Evolutionary conservation across 1,140 invertebrate genomes (phyloP), one percentile per base, ranked within the genome.

Genomic region (Daktulosphaira vitifoliae): DNA sequence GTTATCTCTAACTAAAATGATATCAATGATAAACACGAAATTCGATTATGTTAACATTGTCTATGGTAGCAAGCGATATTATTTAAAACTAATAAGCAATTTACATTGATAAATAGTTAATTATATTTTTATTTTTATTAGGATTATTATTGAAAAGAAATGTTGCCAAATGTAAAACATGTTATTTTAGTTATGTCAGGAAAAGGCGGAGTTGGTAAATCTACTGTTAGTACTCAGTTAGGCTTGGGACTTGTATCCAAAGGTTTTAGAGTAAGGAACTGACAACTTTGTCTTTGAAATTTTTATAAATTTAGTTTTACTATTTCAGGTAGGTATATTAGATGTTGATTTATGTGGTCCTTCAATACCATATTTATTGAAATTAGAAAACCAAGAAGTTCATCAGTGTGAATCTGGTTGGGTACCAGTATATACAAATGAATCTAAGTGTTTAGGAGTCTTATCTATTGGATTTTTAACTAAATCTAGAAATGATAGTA

Each of bases 131-230:
- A 11, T 33, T 33, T 33, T 33, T 33, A 33, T 33, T 33, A 33
- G 11, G 11, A 6, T 33, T 11, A 33, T n/a, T 33, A 13, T 50
- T n/a, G 23, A 50, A 46, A 29, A n/a, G n/a, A n/a, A 18, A 62
- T 62, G 56, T 76, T 90, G 69, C 80, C 85, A 52, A 77, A 81
- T 62, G 87, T 91, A 1, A 87, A 89, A 74, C 83, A 90, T 73
- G 81, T 92, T 50, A 81, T 93, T 69, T 76, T 92, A 67, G 82
- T 94, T 11, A 77, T 98, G 42, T 97, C 93, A 42, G 95, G 95
- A 5, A 98, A 99, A 82, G 96, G 96, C 50, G 96, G 96, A 49
- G 96, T 99, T 53, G 96, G 96, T 11, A 99, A 99, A 80, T 96
- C 92, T 50, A 98, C 94, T 52, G 85, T 97, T 1, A 87, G 89